Conservation (phyloP, 2,888 invertebrate species). For the Agrochola circellaris region DNA sequence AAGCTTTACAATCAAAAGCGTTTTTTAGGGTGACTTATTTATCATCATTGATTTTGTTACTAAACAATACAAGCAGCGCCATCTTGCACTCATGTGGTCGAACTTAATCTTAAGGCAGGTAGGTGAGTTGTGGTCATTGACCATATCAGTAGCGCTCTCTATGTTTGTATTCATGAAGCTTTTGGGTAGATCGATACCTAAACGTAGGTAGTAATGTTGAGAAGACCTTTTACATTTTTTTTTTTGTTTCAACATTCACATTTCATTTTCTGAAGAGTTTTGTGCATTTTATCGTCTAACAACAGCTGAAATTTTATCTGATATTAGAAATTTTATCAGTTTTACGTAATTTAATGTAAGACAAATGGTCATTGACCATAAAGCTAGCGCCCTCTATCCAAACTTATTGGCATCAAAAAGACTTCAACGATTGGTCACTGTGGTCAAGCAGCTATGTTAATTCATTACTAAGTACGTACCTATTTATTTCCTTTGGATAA, state of each 20-base stretch:
- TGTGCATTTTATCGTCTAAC: too few relatives aligned
- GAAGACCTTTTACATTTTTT: accelerated
- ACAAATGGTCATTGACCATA: conserved; percentile 72
- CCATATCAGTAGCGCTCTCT: conserved; percentile 65
- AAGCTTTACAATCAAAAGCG: too few relatives aligned
- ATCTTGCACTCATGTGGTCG: conserved; percentile 2
- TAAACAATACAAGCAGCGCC: conserved; percentile 6
- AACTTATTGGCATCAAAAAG: neutral
- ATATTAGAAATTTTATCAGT: too few relatives aligned
- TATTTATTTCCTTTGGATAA: neutral
- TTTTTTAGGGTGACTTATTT: too few relatives aligned
- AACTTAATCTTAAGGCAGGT: neutral
- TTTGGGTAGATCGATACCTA: conserved; percentile 37
- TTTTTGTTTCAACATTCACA: neutral
- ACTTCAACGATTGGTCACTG: neutral
- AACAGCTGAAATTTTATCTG: neutral
- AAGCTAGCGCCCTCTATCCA: conserved; percentile 71
- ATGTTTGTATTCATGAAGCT: conserved; percentile 6
- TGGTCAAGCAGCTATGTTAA: conserved; percentile 5
- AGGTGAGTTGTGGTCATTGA: conserved; percentile 59
- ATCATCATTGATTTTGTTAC: too few relatives aligned
- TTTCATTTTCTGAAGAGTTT: neutral
- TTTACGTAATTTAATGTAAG: accelerated
- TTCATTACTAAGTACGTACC: too few relatives aligned
- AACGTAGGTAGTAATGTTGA: neutral